Conservation (phyloP, 2,797 vertebrate species). For the Poeciliopsis paucimaculata region DNA sequence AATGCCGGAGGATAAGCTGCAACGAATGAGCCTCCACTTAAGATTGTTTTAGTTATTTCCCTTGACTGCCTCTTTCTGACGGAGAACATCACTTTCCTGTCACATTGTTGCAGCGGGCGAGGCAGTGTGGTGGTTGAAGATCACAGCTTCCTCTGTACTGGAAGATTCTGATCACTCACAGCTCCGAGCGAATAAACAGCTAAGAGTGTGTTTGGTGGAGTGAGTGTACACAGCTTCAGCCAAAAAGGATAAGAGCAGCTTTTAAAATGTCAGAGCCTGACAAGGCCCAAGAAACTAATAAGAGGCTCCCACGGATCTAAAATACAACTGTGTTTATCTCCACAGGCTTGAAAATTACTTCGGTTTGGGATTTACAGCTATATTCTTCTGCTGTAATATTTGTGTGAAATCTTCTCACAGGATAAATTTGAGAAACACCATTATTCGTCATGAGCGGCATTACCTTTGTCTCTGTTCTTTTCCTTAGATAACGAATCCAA, state of each 20-base stretch:
- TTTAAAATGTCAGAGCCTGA: conserved; percentile 49
- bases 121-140: conserved; percentile 37
- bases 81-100: conserved; percentile 74
- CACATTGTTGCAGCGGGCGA: conserved; percentile 54
- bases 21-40: conserved; percentile 73
- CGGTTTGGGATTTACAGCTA: not conserved
- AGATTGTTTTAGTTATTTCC: conserved; percentile 78
- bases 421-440: not conserved
- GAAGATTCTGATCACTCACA: conserved; percentile 60
- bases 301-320: conserved; percentile 17
- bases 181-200: conserved; percentile 50
- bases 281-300: conserved; percentile 47
- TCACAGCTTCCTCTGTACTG: conserved; percentile 47
- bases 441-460: not conserved
- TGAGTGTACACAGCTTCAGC: conserved; percentile 49
- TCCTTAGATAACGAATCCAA: conserved; percentile 97
- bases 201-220: conserved; percentile 50
- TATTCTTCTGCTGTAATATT: not conserved
- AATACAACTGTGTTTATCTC: conserved; percentile 45
- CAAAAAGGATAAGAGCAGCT: conserved; percentile 52
- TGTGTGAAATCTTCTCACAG: not conserved
- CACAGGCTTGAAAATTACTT: conserved; percentile 1
- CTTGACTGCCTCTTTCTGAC: conserved; percentile 60
- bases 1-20: conserved; percentile 53
- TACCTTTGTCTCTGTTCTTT: conserved; percentile 94